A percentile compares a stretch with the other conserved stretches of the same genome.
Evolutionary conservation across 1,140 invertebrate species (phyloP).

Genomic region (Nasonia giraulti): DNA sequence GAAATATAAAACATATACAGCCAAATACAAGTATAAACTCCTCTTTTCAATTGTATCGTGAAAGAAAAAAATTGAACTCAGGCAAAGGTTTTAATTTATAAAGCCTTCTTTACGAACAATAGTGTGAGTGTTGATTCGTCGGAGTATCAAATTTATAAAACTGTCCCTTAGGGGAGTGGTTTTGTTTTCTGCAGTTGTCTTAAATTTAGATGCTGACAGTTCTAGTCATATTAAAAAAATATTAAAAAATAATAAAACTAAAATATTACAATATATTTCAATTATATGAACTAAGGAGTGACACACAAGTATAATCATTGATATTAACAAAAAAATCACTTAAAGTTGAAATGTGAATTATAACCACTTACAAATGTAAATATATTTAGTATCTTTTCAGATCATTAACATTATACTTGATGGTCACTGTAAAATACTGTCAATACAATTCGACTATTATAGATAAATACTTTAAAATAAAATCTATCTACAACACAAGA

Average conservation of each 20-base stretch:
- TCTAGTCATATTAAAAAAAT: slow-evolving; percentile 60
- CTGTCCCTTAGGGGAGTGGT: slow-evolving; percentile 71
- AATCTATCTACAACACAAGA: slow-evolving; percentile 53
- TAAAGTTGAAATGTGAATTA: neutral
- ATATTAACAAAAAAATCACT: neutral
- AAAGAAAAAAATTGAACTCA: slow-evolving; percentile 61
- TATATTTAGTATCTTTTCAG: neutral
- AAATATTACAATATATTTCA: slow-evolving; percentile 39
- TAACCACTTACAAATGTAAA: slow-evolving; percentile 8
- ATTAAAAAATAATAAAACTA: slow-evolving; percentile 40
- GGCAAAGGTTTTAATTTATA: slow-evolving; percentile 46
- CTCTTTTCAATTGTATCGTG: slow-evolving; percentile 55
- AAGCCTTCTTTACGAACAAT: slow-evolving; percentile 46
- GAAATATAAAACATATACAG: neutral
- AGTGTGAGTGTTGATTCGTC: slow-evolving; percentile 49
- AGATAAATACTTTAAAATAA: slow-evolving; percentile 48
- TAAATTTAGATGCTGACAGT: slow-evolving; percentile 70
- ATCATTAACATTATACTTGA: slow-evolving; percentile 47
- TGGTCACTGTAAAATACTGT: slow-evolving; percentile 33
- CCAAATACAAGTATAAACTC: slow-evolving; percentile 49
- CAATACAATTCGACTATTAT: slow-evolving; percentile 38
- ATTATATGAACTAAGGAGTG: slow-evolving; percentile 40
- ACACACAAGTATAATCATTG: slow-evolving; percentile 47
- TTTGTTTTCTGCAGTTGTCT: slow-evolving; percentile 65
- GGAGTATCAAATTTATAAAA: slow-evolving; percentile 67